Conservation (phyloP, 2,113 vertebrate species). For the Proterorhinus semilunaris region DNA sequence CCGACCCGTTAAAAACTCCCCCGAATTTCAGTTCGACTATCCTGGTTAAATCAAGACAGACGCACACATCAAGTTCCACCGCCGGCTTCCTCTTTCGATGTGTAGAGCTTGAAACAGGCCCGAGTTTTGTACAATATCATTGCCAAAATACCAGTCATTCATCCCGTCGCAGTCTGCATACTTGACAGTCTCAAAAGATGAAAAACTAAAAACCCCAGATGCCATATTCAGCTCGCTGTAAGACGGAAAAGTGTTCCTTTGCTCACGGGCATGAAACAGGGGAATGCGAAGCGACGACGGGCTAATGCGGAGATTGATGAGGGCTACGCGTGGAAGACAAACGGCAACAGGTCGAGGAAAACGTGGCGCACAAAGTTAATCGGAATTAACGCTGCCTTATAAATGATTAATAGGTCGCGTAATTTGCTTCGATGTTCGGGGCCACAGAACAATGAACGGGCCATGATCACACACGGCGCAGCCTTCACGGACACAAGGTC, state of each 20-base stretch:
- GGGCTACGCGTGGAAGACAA: constrained; percentile 24
- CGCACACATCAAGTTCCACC: too few relatives aligned
- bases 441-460: constrained; percentile 26
- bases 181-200: too few relatives aligned
- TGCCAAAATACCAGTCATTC: too few relatives aligned
- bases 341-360: constrained; percentile 44
- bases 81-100: too few relatives aligned
- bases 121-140: too few relatives aligned
- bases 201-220: too few relatives aligned
- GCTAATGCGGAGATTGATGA: constrained; percentile 37
- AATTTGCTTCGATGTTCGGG: constrained; percentile 30
- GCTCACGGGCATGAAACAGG: constrained; percentile 6
- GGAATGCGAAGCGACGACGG: constrained; percentile 36
- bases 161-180: too few relatives aligned
- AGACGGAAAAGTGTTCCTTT: not conserved
- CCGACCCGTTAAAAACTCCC: too few relatives aligned
- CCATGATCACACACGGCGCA: constrained; percentile 11
- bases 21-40: too few relatives aligned
- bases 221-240: not conserved
- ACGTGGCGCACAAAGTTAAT: constrained; percentile 42
- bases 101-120: too few relatives aligned
- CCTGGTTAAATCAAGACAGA: too few relatives aligned
- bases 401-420: constrained; percentile 59
- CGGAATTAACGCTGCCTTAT: constrained; percentile 51
- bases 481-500: constrained; percentile 12